Evolutionary conservation across 2,113 vertebrate species (phyloP), one percentile per base, ranked within the genome.

Genomic region (Acanthochromis polyacanthus): DNA sequence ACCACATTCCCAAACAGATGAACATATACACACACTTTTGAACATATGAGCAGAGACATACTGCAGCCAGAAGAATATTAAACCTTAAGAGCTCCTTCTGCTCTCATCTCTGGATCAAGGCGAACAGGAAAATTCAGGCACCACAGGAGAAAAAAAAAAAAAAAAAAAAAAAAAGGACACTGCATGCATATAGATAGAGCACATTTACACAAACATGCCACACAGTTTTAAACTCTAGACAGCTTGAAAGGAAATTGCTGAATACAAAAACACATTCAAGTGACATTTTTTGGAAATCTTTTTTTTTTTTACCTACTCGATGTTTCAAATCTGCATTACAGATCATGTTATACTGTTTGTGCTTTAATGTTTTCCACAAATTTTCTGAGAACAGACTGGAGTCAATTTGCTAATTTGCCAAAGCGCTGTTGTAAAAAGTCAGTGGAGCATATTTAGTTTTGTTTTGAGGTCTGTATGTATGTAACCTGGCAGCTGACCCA

Each of bases 401-500:
- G 30, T 5, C 6, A 32, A 32, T 32, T 32, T 32, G 30, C 30
- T 25, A 25, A 25, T 25, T 25, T 25, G 25, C 3, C 30, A 5
- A 53, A 58, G 1, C 52, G 1, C n/a, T 48, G 58, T 0, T 28
- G 5, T 52, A 30, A 51, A 30, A 56, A 16, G 10, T 17, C 48
- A 50, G 48, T 60, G 45, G 12, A 32, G 6, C 48, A 8, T 30
- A 32, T 67, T 57, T 11, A 20, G 17, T 71, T 45, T 67, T 55
- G 22, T 4, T 64, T 15, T 38, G 61, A 75, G 0, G 61, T 16
- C 10, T 55, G n/a, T 19, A 52, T 51, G 73, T 32, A 14, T 69
- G 52, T 60, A 62, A 67, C 60, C 57, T 59, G 59, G 59, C 55
- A 67, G 65, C 75, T 43, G 63, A 86, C 69, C 72, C 56, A 8